Conservation (phyloP, 2,797 vertebrate genomes). For the Denticeps clupeoides region DNA sequence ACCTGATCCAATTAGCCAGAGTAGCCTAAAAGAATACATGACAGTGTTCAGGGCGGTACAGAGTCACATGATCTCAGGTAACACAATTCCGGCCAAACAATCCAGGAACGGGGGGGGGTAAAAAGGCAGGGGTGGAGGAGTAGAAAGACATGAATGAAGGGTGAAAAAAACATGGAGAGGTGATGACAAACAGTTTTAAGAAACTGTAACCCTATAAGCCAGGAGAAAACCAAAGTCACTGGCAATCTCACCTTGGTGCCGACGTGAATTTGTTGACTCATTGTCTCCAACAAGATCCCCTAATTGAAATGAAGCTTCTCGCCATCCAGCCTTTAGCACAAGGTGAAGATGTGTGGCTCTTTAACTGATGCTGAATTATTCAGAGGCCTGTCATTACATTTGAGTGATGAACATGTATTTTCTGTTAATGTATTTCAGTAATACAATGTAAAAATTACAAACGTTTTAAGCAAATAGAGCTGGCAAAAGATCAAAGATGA, state of each 20-base stretch:
- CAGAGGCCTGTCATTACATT: conserved; percentile 54
- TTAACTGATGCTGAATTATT: conserved; percentile 82
- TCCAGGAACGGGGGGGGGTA: conserved; percentile 35
- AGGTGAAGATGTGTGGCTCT: conserved; percentile 81
- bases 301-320: conserved; percentile 80
- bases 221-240: conserved; percentile 61
- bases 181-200: too few relatives aligned
- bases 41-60: conserved; percentile 54
- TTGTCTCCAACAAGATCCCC: conserved; percentile 80
- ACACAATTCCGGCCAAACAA: conserved; percentile 57
- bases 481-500: too few relatives aligned
- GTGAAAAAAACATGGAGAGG: too few relatives aligned
- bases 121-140: too few relatives aligned
- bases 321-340: conserved; percentile 75
- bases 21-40: conserved; percentile 66
- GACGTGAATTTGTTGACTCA: conserved; percentile 72
- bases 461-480: too few relatives aligned
- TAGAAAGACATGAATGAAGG: too few relatives aligned
- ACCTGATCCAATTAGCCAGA: conserved; percentile 91
- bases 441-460: too few relatives aligned
- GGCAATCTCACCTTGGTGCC: conserved; percentile 54
- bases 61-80: conserved; percentile 80
- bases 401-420: too few relatives aligned
- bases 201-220: conserved; percentile 50
- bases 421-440: too few relatives aligned